These are phyloP conservation scores for Ceratothoa steindachneri DNA, from an alignment of 2,888 invertebrate genomes.

Conservation along the genomic window DNA sequence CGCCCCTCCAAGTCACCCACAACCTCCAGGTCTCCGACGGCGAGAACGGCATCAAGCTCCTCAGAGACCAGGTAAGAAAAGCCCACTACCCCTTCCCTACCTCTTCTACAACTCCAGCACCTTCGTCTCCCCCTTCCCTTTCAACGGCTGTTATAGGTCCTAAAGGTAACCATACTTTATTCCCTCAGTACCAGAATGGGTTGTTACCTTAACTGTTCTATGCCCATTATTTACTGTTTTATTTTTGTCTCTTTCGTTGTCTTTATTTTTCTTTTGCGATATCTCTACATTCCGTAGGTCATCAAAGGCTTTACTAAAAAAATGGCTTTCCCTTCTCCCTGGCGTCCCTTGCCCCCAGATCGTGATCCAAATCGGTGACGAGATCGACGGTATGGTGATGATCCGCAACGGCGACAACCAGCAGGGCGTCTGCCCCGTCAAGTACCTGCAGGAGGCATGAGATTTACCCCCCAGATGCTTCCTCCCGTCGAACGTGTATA, in stretches of 20 bases:
- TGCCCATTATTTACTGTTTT: no score
- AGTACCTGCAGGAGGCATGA: constrained; percentile 93
- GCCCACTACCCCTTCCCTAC: no score
- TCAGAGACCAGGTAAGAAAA: constrained; percentile 70
- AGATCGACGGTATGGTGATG: constrained; percentile 88
- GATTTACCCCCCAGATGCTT: constrained; percentile 11
- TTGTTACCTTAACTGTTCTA: no score
- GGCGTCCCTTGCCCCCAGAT: constrained; percentile 61
- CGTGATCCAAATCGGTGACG: constrained; percentile 85
- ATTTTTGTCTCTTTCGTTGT: not conserved
- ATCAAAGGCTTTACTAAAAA: no score
- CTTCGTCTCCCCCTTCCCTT: no score
- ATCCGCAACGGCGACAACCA: constrained; percentile 88
- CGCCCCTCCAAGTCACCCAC: constrained; percentile 81
- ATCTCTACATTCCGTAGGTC: no score
- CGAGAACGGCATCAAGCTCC: constrained; percentile 69
- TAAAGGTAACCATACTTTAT: no score
- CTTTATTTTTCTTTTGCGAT: not conserved
- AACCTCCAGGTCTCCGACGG: constrained; percentile 82
- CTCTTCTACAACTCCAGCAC: no score
- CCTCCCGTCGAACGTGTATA: not conserved
- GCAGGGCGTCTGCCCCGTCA: constrained; percentile 87
- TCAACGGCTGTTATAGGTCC: no score
- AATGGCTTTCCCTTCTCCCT: no score
- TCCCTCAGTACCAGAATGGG: no score